Base-by-base conservation (phyloP, 2,888 invertebrate genomes). In the Carterocephalus palaemon region DNA sequence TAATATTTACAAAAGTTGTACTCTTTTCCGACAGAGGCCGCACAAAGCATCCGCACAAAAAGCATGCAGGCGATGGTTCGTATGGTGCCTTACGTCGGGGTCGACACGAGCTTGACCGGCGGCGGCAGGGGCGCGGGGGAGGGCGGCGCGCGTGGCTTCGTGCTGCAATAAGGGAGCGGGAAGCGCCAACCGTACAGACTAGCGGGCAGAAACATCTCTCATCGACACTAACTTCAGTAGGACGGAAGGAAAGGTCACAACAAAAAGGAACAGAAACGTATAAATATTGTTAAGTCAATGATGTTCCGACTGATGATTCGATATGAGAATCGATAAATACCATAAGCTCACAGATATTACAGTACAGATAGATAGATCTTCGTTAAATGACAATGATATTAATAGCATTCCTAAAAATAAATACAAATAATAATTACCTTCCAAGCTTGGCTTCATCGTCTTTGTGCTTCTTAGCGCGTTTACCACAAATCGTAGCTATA, bases 181-280 rank as follows among this genome's bases (percentile, higher is more conserved):
- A 95, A 95, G 91, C 95, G 95, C 95, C 95, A 95, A 93, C 95
- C 94, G 92, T 95, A 95, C 92, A 95, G 93, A 94, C 95, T 95
- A 92, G 80, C 82, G 85, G 83, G 80, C 80, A 85, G 84, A 86
- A 86, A 86, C 83, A 86, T 86, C 85, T 86, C 85, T 84, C 83
- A 86, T 84, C 85, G 85, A 85, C 83, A 85, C 82, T 78, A 79
- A 77, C 67, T 73, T 64, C 51, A 66, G 51, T 48, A 56, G 36
- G 52, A 60, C 47, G 55, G 53, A 56, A 59, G 54, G 52, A 61
- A 48, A 53, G 52, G 63, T 62, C 29, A 45, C 48, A 41, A 58
- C 61, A 57, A 54, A 56, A 59, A 55, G 51, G 56, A 51, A 54
- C 49, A 59, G 52, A 55, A 59, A 59, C 57, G 13, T 7, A 43